phyloP scores from a whole-genome alignment of 1,140 invertebrate species.

The Tetraneura akinire region DNA sequence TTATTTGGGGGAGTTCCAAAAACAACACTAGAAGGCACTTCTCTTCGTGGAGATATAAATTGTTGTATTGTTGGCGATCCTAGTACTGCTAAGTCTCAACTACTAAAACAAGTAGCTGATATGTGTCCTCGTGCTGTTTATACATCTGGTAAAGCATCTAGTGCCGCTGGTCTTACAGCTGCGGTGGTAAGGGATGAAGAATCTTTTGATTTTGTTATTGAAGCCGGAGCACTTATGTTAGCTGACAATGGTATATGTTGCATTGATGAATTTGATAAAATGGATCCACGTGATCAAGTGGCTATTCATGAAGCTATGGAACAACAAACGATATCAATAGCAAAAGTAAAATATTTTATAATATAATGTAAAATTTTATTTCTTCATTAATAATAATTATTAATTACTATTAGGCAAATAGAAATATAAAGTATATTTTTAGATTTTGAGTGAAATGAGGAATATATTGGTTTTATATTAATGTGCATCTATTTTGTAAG shows the following conservation, averaged over 20 bases:
- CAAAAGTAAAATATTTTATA: slow-evolving; percentile 68
- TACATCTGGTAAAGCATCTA: slow-evolving; percentile 97
- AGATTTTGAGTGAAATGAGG: too few species aligned
- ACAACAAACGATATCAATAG: slow-evolving; percentile 98
- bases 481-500: too few species aligned
- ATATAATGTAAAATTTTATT: too few species aligned
- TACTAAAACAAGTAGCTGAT: slow-evolving; percentile 94
- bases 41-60: slow-evolving; percentile 94
- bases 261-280: slow-evolving; percentile 99
- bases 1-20: slow-evolving; percentile 97
- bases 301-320: slow-evolving; percentile 99
- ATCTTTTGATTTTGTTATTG: slow-evolving; percentile 97
- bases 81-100: slow-evolving; percentile 96
- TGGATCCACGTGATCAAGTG: slow-evolving; percentile 96
- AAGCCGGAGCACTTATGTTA: slow-evolving; percentile 98
- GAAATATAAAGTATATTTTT: too few species aligned
- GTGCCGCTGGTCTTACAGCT: slow-evolving; percentile 95
- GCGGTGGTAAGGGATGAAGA: slow-evolving; percentile 98
- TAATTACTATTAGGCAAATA: too few species aligned
- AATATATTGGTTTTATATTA: too few species aligned
- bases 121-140: slow-evolving; percentile 96
- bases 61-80: slow-evolving; percentile 98
- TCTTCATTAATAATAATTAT: too few species aligned
- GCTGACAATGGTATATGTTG: slow-evolving; percentile 99
- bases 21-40: slow-evolving; percentile 85